Conservation (phyloP, 2,888 invertebrate genomes). For the Troglohyphantes excavatus region DNA sequence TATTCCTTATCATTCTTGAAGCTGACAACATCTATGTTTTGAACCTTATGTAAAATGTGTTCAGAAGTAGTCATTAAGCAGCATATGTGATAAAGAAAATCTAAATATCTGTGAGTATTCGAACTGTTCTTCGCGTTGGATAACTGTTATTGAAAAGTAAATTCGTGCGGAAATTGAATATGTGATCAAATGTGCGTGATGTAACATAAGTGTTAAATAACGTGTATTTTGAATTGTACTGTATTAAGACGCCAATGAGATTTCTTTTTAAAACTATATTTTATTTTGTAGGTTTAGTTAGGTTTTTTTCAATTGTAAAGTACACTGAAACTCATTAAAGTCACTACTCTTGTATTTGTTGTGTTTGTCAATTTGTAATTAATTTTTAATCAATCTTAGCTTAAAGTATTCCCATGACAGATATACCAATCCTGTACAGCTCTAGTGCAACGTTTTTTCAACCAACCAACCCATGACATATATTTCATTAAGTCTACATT, state of each 20-base stretch:
- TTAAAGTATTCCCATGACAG: too few species aligned
- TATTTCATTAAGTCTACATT: too few species aligned
- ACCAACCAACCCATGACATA: too few species aligned
- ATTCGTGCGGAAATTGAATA: background rate
- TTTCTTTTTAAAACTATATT: slow-evolving; percentile 10
- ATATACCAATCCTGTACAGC: too few species aligned
- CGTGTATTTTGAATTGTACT: slow-evolving; percentile 1
- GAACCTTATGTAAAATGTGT: background rate
- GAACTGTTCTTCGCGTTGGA: background rate
- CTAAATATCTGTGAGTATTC: background rate
- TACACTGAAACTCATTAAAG: slow-evolving; percentile 17
- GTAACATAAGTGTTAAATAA: background rate
- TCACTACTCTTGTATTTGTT: slow-evolving; percentile 35
- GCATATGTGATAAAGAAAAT: slow-evolving; percentile 1
- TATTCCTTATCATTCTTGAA: too few species aligned
- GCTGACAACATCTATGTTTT: too few species aligned
- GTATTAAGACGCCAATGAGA: slow-evolving; percentile 1
- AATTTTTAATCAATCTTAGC: too few species aligned
- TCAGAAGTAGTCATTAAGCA: background rate
- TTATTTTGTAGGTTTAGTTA: slow-evolving; percentile 10
- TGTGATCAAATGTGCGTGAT: background rate
- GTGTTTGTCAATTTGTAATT: background rate
- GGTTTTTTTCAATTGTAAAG: slow-evolving; percentile 18
- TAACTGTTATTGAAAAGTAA: background rate
- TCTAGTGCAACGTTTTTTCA: too few species aligned